These are phyloP conservation scores for Pristionchus mayeri DNA, from an alignment of 2,888 invertebrate genomes.

Conservation along the genomic window DNA sequence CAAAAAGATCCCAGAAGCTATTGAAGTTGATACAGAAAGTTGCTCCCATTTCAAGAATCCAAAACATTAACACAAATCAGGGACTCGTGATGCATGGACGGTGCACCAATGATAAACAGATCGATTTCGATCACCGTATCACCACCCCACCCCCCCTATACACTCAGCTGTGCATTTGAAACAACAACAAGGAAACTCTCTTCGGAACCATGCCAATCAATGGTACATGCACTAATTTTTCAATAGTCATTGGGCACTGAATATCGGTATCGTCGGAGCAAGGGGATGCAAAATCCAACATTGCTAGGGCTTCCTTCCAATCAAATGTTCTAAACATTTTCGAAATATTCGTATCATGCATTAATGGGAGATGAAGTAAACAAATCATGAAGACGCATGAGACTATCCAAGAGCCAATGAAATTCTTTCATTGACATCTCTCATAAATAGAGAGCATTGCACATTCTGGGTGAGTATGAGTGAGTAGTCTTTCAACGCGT, in stretches of 20 bases:
- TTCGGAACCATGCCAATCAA: constrained; percentile 53
- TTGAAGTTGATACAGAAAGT: too few relatives aligned
- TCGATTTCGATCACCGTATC: too few relatives aligned
- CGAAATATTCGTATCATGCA: constrained; percentile 35
- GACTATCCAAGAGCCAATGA: background rate
- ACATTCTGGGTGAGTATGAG: too few relatives aligned
- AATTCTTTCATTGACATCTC: constrained; percentile 29
- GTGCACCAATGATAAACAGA: too few relatives aligned
- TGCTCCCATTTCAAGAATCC: too few relatives aligned
- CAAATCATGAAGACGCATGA: background rate
- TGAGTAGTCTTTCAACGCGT: too few relatives aligned
- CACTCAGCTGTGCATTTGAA: constrained; percentile 61
- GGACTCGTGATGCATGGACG: too few relatives aligned
- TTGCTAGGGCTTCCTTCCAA: background rate
- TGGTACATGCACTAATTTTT: background rate
- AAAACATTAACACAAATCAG: too few relatives aligned
- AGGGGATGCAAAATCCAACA: background rate
- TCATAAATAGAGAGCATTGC: constrained; percentile 16
- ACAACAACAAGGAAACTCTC: constrained; percentile 62
- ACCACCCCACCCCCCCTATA: too few relatives aligned
- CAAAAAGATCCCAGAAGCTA: too few relatives aligned
- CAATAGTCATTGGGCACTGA: background rate
- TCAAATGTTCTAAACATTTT: background rate
- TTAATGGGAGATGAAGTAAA: constrained; percentile 41
- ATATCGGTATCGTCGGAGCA: background rate